phyloP scores from a whole-genome alignment of 1,140 invertebrate species.

The Drosophila gunungcola region DNA sequence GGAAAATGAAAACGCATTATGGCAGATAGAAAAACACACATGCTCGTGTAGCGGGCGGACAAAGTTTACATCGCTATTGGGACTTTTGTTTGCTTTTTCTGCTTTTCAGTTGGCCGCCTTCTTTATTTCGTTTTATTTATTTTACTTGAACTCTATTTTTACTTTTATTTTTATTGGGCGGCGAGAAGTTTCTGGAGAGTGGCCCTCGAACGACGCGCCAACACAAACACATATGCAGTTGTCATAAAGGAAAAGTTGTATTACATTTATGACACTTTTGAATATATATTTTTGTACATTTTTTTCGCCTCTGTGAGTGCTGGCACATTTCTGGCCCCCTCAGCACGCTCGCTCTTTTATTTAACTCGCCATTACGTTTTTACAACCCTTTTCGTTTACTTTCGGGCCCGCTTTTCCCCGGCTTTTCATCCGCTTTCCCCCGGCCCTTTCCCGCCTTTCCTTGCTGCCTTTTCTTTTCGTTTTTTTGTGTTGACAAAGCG shows the following conservation, averaged over 20 bases:
- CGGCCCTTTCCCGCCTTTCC: slow-evolving; percentile 11
- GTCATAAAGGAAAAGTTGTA: slow-evolving; percentile 78
- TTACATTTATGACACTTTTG: slow-evolving; percentile 81
- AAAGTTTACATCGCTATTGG: slow-evolving; percentile 57
- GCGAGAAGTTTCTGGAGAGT: slow-evolving; percentile 47
- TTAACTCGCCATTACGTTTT: slow-evolving; percentile 79
- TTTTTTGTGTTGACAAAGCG: slow-evolving; percentile 66
- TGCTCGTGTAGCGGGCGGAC: neutral
- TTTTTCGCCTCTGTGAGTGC: slow-evolving; percentile 15
- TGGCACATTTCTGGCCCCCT: slow-evolving; percentile 36
- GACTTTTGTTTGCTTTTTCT: neutral
- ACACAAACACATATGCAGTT: slow-evolving; percentile 54
- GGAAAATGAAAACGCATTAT: slow-evolving; percentile 30
- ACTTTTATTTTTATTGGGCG: slow-evolving; percentile 75
- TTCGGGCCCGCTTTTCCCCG: slow-evolving; percentile 15
- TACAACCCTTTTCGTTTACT: slow-evolving; percentile 70
- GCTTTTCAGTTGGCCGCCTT: slow-evolving; percentile 5
- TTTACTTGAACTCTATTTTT: slow-evolving; percentile 67
- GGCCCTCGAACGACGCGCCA: slow-evolving; percentile 67
- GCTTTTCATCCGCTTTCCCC: neutral
- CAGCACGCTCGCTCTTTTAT: slow-evolving; percentile 73
- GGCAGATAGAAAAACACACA: neutral
- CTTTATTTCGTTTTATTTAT: slow-evolving; percentile 49
- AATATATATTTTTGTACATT: slow-evolving; percentile 67
- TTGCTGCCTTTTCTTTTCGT: slow-evolving; percentile 33